Percentiles rank a stretch among this genome's conserved stretches.
phyloP scores from a whole-genome alignment of 2,888 invertebrate genomes.

The Leptodirus hochenwartii region DNA sequence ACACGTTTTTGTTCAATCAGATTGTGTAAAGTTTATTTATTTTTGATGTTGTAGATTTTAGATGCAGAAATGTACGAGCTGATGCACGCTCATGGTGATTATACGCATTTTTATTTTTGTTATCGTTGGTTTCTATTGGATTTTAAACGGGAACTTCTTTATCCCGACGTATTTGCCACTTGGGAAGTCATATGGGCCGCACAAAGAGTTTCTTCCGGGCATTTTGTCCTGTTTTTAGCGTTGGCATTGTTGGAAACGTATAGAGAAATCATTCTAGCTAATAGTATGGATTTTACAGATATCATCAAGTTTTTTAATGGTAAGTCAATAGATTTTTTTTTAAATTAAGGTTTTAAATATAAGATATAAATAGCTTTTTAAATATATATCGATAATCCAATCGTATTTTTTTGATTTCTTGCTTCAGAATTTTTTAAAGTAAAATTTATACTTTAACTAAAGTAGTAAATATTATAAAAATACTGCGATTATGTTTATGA shows the following conservation, averaged over 20 bases:
- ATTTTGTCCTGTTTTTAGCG: slow-evolving; percentile 87
- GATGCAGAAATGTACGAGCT: slow-evolving; percentile 87
- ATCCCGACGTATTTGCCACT: slow-evolving; percentile 83
- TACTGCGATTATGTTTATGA: too few relatives aligned
- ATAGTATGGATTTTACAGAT: slow-evolving; percentile 95
- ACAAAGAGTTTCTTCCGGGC: slow-evolving; percentile 62
- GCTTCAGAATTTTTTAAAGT: too few relatives aligned
- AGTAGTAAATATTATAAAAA: slow-evolving; percentile 1
- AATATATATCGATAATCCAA: too few relatives aligned
- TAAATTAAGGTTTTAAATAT: slow-evolving; percentile 1
- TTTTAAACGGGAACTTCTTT: slow-evolving; percentile 84
- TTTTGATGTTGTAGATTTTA: too few relatives aligned
- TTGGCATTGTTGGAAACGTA: slow-evolving; percentile 83
- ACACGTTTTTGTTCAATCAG: too few relatives aligned
- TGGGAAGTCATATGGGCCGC: slow-evolving; percentile 98
- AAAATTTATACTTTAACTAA: too few relatives aligned
- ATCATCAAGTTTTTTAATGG: slow-evolving; percentile 97
- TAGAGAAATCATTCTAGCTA: slow-evolving; percentile 83
- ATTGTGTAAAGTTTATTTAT: too few relatives aligned
- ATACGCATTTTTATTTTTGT: slow-evolving; percentile 94
- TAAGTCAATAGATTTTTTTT: slow-evolving; percentile 24
- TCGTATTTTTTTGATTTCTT: too few relatives aligned
- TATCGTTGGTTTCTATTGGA: slow-evolving; percentile 95
- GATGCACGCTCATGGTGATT: slow-evolving; percentile 90
- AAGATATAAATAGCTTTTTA: too few relatives aligned